phyloP scores from a whole-genome alignment of 2,888 invertebrate species.

The Himalopsyche japonica region DNA sequence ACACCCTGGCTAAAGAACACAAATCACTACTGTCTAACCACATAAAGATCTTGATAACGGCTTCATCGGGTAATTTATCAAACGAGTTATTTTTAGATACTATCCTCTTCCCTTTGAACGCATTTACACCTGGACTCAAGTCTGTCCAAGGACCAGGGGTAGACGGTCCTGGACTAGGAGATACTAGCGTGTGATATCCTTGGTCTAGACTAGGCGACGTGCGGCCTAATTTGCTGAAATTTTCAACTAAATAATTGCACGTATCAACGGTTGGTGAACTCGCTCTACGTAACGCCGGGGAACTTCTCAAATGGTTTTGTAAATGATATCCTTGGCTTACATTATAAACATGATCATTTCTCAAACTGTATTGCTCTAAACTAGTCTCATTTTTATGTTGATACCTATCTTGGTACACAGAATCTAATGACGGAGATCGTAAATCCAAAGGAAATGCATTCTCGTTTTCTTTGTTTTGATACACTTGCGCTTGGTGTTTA shows the following conservation, averaged over 20 bases:
- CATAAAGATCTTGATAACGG: conserved; percentile 70
- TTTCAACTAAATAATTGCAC: conserved; percentile 49
- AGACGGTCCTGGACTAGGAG: conserved; percentile 58
- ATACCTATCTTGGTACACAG: conserved; percentile 48
- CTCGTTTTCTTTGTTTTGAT: conserved; percentile 35
- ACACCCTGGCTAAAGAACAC: conserved; percentile 75
- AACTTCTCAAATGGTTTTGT: conserved; percentile 34
- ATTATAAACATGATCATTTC: conserved; percentile 35
- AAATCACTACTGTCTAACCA: conserved; percentile 73
- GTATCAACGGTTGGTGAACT: conserved; percentile 42
- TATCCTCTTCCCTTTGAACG: conserved; percentile 45
- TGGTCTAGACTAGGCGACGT: conserved; percentile 75
- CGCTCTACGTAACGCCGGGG: conserved; percentile 39
- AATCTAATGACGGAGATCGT: conserved; percentile 48
- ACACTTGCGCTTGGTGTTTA: conserved; percentile 34
- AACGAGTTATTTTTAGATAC: conserved; percentile 55
- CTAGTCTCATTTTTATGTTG: conserved; percentile 41
- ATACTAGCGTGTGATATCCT: conserved; percentile 78
- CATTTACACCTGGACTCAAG: conserved; percentile 37
- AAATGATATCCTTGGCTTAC: conserved; percentile 31
- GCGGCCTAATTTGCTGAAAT: conserved; percentile 53
- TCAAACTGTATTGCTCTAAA: conserved; percentile 39
- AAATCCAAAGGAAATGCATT: conserved; percentile 47
- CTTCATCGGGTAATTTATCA: conserved; percentile 68
- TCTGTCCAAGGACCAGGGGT: conserved; percentile 50